phyloP scores from a whole-genome alignment of 2,113 vertebrate species.

The Tupaia chinensis region DNA sequence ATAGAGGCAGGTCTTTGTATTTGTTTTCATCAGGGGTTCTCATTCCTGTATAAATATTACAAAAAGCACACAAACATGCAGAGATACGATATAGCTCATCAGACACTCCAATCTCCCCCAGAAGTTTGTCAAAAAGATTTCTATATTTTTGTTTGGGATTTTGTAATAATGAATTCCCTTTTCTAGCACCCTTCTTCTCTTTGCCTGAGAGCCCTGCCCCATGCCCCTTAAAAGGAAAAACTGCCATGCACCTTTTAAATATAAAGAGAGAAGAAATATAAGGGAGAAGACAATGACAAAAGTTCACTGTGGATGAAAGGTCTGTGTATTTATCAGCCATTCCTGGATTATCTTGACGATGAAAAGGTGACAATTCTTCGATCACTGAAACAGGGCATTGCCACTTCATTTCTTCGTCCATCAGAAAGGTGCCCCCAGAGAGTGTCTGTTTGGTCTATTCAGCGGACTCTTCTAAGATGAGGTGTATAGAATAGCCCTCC shows the following conservation, averaged over 20 bases:
- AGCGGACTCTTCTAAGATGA: background rate
- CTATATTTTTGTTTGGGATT: conserved; percentile 46
- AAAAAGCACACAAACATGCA: background rate
- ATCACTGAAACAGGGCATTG: background rate
- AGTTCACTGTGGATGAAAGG: background rate
- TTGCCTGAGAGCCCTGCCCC: background rate
- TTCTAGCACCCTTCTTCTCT: background rate
- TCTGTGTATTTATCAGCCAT: background rate
- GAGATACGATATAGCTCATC: background rate
- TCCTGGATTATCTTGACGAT: background rate
- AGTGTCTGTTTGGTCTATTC: background rate
- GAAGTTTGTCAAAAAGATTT: conserved; percentile 45
- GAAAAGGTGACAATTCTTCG: background rate
- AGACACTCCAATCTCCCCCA: background rate
- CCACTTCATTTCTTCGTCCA: background rate
- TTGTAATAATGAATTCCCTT: background rate
- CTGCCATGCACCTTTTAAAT: background rate
- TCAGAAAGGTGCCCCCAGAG: background rate
- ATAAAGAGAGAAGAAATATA: background rate
- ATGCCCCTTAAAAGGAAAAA: background rate
- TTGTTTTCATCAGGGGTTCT: background rate
- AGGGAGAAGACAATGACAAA: background rate
- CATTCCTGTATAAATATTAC: background rate
- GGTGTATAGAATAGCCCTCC: rapidly evolving
- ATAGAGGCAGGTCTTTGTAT: background rate